phyloP scores from a whole-genome alignment of 2,888 invertebrate genomes.

The Tineola bisselliella region DNA sequence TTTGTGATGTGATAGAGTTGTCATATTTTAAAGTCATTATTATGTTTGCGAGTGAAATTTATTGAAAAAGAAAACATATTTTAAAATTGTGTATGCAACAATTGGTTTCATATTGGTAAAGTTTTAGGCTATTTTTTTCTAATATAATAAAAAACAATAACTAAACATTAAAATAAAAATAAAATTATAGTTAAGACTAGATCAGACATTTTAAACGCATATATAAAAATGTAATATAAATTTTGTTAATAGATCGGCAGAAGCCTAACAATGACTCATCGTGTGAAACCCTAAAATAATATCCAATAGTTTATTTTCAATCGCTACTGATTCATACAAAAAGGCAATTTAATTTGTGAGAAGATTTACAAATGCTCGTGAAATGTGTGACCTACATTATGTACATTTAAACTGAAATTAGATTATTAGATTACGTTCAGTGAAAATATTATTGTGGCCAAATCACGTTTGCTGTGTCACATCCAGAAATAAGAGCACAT shows the following conservation, averaged over 20 bases:
- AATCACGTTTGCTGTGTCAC: constrained; percentile 56
- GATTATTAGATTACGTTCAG: constrained; percentile 40
- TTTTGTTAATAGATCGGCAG: neutral
- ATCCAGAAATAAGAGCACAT: constrained; percentile 39
- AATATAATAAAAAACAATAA: neutral
- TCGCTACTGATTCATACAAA: neutral
- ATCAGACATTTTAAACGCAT: too few species aligned
- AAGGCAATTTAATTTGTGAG: neutral
- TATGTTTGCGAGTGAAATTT: neutral
- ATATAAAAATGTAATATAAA: too few species aligned
- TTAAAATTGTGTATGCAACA: neutral
- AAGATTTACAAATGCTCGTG: neutral
- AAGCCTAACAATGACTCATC: neutral
- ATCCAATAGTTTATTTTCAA: neutral
- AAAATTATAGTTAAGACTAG: too few species aligned
- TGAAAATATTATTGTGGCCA: constrained; percentile 26
- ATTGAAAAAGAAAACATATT: neutral
- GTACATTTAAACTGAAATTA: constrained; percentile 47
- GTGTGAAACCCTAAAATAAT: constrained; percentile 2
- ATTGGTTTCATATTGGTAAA: neutral
- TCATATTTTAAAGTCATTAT: neutral
- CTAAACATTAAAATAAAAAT: too few species aligned
- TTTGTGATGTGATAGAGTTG: neutral
- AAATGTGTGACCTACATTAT: constrained; percentile 37
- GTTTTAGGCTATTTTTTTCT: neutral